These are phyloP conservation scores for Anoplophora glabripennis DNA, from an alignment of 1,140 invertebrate species.

Conservation along the genomic window DNA sequence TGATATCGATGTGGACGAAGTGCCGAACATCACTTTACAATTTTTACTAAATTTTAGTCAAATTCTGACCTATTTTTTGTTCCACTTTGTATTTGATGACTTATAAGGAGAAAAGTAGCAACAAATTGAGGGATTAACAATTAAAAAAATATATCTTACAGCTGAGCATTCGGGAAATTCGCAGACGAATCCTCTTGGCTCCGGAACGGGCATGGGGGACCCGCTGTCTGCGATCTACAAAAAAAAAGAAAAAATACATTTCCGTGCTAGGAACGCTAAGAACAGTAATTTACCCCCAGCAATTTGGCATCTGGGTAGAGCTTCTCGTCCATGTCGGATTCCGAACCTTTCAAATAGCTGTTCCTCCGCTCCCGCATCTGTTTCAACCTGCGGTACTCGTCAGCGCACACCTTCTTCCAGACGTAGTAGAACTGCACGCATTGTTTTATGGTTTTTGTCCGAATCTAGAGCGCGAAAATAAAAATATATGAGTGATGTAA, in stretches of 20 bases:
- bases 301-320: slow-evolving; percentile 44
- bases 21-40: no score
- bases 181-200: slow-evolving; percentile 52
- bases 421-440: slow-evolving; percentile 98
- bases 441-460: slow-evolving; percentile 81
- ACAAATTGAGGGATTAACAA: no score
- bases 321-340: slow-evolving; percentile 43
- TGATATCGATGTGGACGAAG: no score
- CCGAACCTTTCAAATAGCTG: slow-evolving; percentile 23
- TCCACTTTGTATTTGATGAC: no score
- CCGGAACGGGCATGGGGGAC: slow-evolving; percentile 42
- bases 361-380: slow-evolving; percentile 35
- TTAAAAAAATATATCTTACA: no score
- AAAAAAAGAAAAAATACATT: slow-evolving; percentile 12
- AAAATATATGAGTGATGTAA: no score
- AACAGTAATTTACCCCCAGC: slow-evolving; percentile 38
- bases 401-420: slow-evolving; percentile 94
- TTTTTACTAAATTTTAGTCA: no score
- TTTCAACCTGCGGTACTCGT: slow-evolving; percentile 72
- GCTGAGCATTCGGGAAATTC: slow-evolving; percentile 66
- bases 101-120: no score
- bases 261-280: not conserved
- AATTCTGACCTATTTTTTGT: no score
- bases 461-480: slow-evolving; percentile 12
- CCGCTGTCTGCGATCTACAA: slow-evolving; percentile 46